phyloP scores from a whole-genome alignment of 2,797 vertebrate genomes.

The Falco naumanni region DNA sequence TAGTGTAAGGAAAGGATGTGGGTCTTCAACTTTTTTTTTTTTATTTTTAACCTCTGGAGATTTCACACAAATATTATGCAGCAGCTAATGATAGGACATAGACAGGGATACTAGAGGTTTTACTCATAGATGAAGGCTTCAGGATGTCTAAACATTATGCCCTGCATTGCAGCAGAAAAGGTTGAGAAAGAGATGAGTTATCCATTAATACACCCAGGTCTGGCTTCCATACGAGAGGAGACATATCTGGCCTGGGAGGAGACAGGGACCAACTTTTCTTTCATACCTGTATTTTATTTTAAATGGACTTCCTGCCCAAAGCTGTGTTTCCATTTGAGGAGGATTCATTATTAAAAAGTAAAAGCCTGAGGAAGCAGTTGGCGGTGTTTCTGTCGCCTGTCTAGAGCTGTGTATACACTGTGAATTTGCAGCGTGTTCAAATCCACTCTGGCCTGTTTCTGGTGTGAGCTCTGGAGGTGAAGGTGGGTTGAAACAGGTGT shows the following conservation, averaged over 20 bases:
- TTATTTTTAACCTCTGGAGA: background rate
- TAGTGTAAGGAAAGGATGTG: background rate
- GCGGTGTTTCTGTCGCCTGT: fast-evolving
- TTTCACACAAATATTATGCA: background rate
- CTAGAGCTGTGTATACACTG: background rate
- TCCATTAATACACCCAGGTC: background rate
- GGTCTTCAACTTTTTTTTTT: background rate
- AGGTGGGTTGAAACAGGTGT: background rate
- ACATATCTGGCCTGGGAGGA: background rate
- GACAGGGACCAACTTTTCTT: background rate
- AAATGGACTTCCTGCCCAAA: background rate
- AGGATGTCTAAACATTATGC: background rate
- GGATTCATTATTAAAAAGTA: background rate
- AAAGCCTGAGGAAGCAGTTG: background rate
- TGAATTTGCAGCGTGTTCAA: background rate
- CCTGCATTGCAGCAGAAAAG: background rate
- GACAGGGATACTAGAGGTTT: background rate
- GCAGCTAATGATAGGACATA: background rate
- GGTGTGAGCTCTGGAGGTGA: background rate
- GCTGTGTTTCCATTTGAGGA: background rate
- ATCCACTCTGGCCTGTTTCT: background rate
- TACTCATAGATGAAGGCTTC: background rate
- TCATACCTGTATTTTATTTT: background rate
- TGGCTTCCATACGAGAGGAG: background rate
- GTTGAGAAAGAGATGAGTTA: background rate